Base-by-base conservation (phyloP, 2,888 invertebrate species). In the Diachrysia chrysitis region DNA sequence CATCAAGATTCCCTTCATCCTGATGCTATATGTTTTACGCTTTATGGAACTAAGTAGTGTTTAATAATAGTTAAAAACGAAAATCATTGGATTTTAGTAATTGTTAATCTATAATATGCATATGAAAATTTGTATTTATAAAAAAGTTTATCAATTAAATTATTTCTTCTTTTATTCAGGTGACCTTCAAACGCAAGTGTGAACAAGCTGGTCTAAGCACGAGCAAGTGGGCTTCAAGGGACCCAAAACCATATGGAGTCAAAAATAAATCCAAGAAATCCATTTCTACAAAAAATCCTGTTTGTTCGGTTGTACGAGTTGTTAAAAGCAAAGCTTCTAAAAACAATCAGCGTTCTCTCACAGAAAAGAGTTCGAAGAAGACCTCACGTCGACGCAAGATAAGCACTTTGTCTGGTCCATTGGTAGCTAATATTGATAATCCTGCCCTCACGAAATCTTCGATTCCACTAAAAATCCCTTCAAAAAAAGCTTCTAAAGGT, bases 121-220 rank as follows among this genome's bases (percentile, higher is more conserved):
- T 42, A 5, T 42, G 3, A 4, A 4, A 42, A 4, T 42, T n/a
- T 6, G n/a, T 7, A n/a, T n/a, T 5, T 42, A 7, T n/a, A n/a
- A 5, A 42, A n/a, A n/a, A 42, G 16, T n/a, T 5, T 42, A 6
- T 42, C 21, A 12, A 29, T 10, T 29, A 10, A 17, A 9, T 6
- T 32, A 42, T 16, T 19, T n/a, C 35, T 58, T 14, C 55, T 54
- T 53, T n/a, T 71, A 75, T 62, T 51, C 57, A 74, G 74, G 19
- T 63, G n/a, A 29, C 12, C 23, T 58, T 10, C 25, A 10, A 16
- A 19, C 16, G 19, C 17, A 17, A 48, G 48, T 23, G 21, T 37
- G 12, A 12, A n/a, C 29, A 53, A 17, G 14, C 0, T 23, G 10
- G 7, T 16, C 51, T 2, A 17, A 35, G 19, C 55, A n/a, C 51